Evolutionary conservation across 2,113 vertebrate genomes (phyloP).

Genomic region (Neopipo cinnamomea): DNA sequence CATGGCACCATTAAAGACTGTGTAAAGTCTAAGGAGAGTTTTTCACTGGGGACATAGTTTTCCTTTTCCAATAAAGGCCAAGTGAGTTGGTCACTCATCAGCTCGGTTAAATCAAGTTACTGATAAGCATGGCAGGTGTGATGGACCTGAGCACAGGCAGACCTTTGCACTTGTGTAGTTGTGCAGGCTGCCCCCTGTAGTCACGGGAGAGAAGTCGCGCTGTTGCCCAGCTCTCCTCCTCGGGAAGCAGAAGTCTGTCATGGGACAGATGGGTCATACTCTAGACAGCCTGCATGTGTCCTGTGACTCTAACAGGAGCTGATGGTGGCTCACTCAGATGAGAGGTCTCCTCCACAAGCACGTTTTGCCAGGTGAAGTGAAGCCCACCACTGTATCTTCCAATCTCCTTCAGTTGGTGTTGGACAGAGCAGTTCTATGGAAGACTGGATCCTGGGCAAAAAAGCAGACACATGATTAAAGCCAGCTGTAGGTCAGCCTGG

Average conservation of each 20-base stretch:
- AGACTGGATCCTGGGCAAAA: neutral
- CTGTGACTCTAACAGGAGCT: neutral
- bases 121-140: fast-evolving
- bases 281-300: neutral
- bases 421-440: neutral
- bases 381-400: neutral
- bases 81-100: neutral
- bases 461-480: neutral
- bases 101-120: neutral
- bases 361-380: neutral
- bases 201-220: neutral
- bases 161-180: neutral
- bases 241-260: neutral
- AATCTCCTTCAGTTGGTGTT: neutral
- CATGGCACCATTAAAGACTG: neutral
- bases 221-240: neutral
- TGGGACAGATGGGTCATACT: too few species aligned
- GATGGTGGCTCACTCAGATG: fast-evolving
- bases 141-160: neutral
- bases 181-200: fast-evolving
- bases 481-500: neutral
- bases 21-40: neutral
- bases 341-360: neutral
- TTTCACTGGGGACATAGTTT: neutral
- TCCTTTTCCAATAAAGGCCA: neutral